Evolutionary conservation across 1,140 invertebrate genomes (phyloP).

Genomic region (Dryas iulia): DNA sequence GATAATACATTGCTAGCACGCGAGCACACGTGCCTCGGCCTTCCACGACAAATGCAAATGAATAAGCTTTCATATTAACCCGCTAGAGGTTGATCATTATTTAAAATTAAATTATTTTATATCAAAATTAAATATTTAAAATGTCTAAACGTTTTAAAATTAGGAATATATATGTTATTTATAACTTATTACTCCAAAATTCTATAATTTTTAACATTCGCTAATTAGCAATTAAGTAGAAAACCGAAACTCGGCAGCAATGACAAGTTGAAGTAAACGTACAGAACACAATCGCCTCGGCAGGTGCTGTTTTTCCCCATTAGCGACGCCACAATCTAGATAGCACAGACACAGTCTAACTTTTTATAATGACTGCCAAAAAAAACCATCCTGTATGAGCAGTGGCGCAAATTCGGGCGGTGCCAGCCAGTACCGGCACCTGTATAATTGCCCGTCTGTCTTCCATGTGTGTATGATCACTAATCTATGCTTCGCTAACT

Average conservation of each 20-base stretch:
- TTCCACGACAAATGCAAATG: slow-evolving; percentile 72
- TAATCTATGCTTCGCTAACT: slow-evolving; percentile 43
- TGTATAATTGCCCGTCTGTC: slow-evolving; percentile 71
- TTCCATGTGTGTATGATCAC: slow-evolving; percentile 62
- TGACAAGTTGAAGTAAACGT: slow-evolving; percentile 2
- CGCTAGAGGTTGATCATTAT: slow-evolving; percentile 52
- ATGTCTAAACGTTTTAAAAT: background rate
- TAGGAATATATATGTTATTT: background rate
- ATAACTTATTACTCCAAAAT: background rate
- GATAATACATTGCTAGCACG: slow-evolving; percentile 62
- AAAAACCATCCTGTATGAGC: slow-evolving; percentile 54
- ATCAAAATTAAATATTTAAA: background rate
- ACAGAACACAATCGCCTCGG: background rate
- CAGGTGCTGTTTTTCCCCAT: slow-evolving; percentile 23
- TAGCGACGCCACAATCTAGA: slow-evolving; percentile 23
- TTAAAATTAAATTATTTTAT: background rate
- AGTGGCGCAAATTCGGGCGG: slow-evolving; percentile 65
- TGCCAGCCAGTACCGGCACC: slow-evolving; percentile 63
- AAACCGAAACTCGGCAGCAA: background rate
- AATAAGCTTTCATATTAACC: slow-evolving; percentile 65
- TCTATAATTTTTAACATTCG: background rate
- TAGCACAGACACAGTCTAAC: slow-evolving; percentile 35
- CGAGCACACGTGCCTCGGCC: slow-evolving; percentile 58
- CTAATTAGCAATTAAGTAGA: slow-evolving; percentile 4
- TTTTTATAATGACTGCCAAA: slow-evolving; percentile 49